A percentile compares a stretch with the other conserved stretches of the same genome.
Conservation (phyloP, 2,888 invertebrate species). For the Fissipunctia ypsillon region DNA sequence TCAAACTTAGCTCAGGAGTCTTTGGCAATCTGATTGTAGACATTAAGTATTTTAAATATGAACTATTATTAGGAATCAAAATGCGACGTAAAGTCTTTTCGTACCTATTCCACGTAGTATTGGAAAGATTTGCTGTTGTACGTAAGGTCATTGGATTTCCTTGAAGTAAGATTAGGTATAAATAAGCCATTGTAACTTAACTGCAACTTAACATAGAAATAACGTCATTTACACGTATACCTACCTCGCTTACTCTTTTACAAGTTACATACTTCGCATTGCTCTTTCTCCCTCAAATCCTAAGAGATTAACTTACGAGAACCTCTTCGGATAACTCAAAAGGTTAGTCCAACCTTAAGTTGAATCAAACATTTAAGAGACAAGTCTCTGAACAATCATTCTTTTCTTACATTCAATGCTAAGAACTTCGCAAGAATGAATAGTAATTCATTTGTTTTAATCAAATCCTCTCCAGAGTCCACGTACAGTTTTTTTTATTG, state of each 20-base stretch:
- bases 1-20: not conserved
- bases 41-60: not conserved
- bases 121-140: conserved; percentile 3
- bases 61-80: conserved; percentile 1
- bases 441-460: conserved; percentile 66
- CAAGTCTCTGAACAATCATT: conserved; percentile 47
- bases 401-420: conserved; percentile 52
- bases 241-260: not conserved
- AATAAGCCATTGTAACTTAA: conserved; percentile 18
- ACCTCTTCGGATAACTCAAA: conserved; percentile 27
- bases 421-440: conserved; percentile 50
- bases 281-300: not conserved
- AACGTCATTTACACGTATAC: not conserved
- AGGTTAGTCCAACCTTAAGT: conserved; percentile 22
- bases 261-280: not conserved
- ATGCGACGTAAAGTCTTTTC: not conserved
- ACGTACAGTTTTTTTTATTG: conserved; percentile 66
- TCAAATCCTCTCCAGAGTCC: conserved; percentile 53
- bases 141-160: conserved; percentile 10
- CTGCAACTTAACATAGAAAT: conserved; percentile 11
- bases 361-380: conserved; percentile 51
- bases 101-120: conserved; percentile 16
- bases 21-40: not conserved
- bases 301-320: conserved; percentile 13
- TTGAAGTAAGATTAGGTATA: conserved; percentile 17